Conservation (phyloP, 2,113 vertebrate species). For the Cettia cetti region DNA sequence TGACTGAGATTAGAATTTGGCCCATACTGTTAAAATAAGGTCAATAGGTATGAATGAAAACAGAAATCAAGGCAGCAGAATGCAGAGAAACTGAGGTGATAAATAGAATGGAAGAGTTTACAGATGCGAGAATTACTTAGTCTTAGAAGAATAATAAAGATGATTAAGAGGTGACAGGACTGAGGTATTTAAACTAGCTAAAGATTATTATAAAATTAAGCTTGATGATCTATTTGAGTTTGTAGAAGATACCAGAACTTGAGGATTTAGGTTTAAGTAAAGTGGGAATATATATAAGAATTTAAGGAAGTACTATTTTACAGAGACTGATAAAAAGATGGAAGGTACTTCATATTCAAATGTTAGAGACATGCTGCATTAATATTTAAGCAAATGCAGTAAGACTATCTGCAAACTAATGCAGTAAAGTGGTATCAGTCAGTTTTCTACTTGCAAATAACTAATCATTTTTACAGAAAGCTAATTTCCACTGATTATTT, state of each 20-base stretch:
- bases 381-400: conserved; percentile 42
- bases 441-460: conserved; percentile 19
- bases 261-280: conserved; percentile 52
- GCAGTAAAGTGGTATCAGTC: conserved; percentile 20
- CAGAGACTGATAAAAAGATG: conserved; percentile 7
- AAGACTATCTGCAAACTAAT: not conserved
- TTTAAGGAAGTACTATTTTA: conserved; percentile 36
- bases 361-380: conserved; percentile 1
- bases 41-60: not conserved
- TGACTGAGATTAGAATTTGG: not conserved
- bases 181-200: conserved; percentile 22
- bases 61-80: not conserved
- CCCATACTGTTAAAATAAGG: not conserved
- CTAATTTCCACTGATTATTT: not conserved
- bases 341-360: conserved; percentile 43
- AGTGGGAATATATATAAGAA: conserved; percentile 40
- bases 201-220: conserved; percentile 60
- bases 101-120: conserved; percentile 28
- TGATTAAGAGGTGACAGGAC: conserved; percentile 39
- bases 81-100: not conserved
- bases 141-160: conserved; percentile 43
- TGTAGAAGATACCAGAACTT: conserved; percentile 25
- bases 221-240: conserved; percentile 45
- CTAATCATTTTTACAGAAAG: conserved; percentile 10
- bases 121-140: not conserved